Base-by-base conservation (phyloP, 2,113 vertebrate genomes). In the Entelurus aequoreus region DNA sequence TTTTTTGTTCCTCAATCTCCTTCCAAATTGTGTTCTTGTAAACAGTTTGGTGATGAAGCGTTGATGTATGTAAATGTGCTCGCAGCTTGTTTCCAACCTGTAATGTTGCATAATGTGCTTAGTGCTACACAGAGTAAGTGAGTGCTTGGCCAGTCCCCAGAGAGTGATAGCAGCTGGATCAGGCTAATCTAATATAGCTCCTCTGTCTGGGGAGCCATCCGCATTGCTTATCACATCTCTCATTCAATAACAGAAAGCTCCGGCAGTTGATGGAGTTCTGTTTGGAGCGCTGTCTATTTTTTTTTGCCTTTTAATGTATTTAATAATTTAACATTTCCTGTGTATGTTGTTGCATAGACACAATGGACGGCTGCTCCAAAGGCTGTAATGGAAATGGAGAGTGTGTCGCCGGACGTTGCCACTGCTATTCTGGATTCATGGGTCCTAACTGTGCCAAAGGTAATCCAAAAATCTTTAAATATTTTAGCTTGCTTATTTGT, bases 361-460 rank as follows among this genome's bases (percentile, higher is more conserved):
- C 94, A 59, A 93, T 98, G 94, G 95, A 95, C 71, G 96, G 96
- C 68, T 98, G 96, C 78, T 93, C 95, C 42, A 95, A 94, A 47
- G 93, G 95, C 88, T 98, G 96, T 73, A 96, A 98, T 71, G 95
- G 95, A 56, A 98, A 98, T 40, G 96, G 96, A 81, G 96, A 98
- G 78, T 98, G 96, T 61, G 95, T 98, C 55, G 94, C 96, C 0
- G 96, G 96, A 47, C 94, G 95, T 84, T 98, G 96, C 76, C 95
- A 98, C 84, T 98, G 96, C 85, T 98, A 98, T 68, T 90, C 94
- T 8, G 95, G 96, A 59, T 98, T 98, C 83, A 84, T 98, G 77
- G 96, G 96, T 60, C 95, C 96, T 6, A 94, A 96, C 76, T 98
- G 96, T 79, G 93, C 95, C 73, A 95, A 94, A 95, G 96, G 96